phyloP scores from a whole-genome alignment of 2,888 invertebrate species.

The Tenthredo amoena region DNA sequence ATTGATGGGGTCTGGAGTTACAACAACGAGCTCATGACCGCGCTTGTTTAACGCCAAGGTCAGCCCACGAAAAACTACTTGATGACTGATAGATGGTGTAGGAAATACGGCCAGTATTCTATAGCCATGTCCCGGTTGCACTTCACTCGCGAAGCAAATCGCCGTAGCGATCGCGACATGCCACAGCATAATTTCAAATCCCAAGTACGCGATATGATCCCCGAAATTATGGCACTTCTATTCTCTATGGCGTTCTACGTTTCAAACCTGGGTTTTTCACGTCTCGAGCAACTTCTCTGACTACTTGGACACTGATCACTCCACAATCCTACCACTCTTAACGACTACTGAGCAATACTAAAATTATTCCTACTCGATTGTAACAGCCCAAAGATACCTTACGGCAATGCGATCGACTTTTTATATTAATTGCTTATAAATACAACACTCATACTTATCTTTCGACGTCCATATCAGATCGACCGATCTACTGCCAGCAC shows the following conservation, averaged over 20 bases:
- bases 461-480: no score
- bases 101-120: conserved; percentile 58
- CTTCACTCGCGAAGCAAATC: neutral
- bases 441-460: no score
- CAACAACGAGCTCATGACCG: conserved; percentile 63
- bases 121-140: neutral
- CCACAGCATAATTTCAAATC: neutral
- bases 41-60: conserved; percentile 60
- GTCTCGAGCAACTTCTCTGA: no score
- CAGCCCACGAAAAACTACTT: conserved; percentile 61
- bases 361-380: no score
- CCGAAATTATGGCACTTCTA: neutral
- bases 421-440: no score
- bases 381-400: no score
- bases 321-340: neutral
- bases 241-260: neutral
- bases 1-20: conserved; percentile 60
- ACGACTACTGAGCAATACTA: neutral
- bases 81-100: conserved; percentile 62
- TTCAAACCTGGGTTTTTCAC: neutral
- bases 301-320: neutral
- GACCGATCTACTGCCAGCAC: no score
- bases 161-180: neutral
- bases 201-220: neutral
- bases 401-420: no score